Percentiles rank a stretch among this genome's conserved stretches.
These are phyloP conservation scores for Melozone crissalis DNA, from an alignment of 2,113 vertebrate species.

Conservation along the genomic window DNA sequence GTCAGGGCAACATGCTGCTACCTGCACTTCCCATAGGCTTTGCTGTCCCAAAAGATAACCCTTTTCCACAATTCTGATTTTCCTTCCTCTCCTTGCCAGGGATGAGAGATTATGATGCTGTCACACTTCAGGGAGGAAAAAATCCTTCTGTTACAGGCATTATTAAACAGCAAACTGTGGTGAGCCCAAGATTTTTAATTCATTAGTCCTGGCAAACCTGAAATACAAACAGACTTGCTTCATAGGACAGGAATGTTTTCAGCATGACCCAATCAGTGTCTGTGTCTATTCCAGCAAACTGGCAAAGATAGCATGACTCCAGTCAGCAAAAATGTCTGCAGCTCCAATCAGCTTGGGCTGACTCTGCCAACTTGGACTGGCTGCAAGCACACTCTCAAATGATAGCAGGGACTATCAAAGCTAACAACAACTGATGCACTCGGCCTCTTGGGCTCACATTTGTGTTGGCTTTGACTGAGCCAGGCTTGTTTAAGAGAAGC, in stretches of 20 bases:
- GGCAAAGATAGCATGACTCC: slow-evolving; percentile 93
- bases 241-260: slow-evolving; percentile 86
- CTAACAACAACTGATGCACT: slow-evolving; percentile 59
- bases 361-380: slow-evolving; percentile 78
- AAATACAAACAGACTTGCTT: slow-evolving; percentile 85
- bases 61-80: slow-evolving; percentile 68
- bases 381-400: slow-evolving; percentile 72
- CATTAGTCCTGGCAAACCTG: slow-evolving; percentile 81
- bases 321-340: slow-evolving; percentile 90
- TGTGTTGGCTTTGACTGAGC: neutral
- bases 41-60: slow-evolving; percentile 67
- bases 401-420: slow-evolving; percentile 64
- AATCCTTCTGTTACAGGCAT: slow-evolving; percentile 77
- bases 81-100: slow-evolving; percentile 63
- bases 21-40: slow-evolving; percentile 79
- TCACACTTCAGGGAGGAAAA: slow-evolving; percentile 74
- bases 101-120: slow-evolving; percentile 65
- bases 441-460: neutral
- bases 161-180: slow-evolving; percentile 74
- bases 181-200: slow-evolving; percentile 80
- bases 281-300: slow-evolving; percentile 89
- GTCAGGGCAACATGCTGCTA: slow-evolving; percentile 75
- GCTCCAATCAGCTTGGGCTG: slow-evolving; percentile 81
- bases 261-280: slow-evolving; percentile 82
- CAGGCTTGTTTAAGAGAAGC: neutral